These are phyloP conservation scores for Datnioides undecimradiatus DNA, from an alignment of 2,113 vertebrate genomes.

Conservation along the genomic window DNA sequence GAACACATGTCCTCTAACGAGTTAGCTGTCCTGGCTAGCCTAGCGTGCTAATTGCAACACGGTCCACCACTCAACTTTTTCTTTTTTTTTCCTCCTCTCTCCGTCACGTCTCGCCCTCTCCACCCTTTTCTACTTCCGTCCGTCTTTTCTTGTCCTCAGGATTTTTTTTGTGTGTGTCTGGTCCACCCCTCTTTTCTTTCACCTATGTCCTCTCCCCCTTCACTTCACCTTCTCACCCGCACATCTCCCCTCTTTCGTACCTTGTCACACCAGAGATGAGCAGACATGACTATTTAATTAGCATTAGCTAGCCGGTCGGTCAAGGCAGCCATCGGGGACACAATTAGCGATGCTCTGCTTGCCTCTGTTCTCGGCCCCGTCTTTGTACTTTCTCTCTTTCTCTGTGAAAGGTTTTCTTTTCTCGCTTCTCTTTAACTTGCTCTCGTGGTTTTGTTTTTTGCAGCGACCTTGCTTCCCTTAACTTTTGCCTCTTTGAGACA, in stretches of 20 bases:
- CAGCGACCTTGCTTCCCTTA: neutral
- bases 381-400: neutral
- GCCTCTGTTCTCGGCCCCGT: slow-evolving; percentile 18
- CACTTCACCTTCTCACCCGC: slow-evolving; percentile 29
- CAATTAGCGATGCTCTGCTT: slow-evolving; percentile 52
- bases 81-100: neutral
- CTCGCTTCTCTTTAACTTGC: slow-evolving; percentile 1
- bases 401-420: slow-evolving; percentile 7
- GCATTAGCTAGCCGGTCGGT: slow-evolving; percentile 62
- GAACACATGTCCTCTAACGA: slow-evolving; percentile 80
- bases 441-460: neutral
- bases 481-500: neutral
- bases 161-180: neutral
- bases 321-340: slow-evolving; percentile 39
- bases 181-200: neutral
- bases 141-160: slow-evolving; percentile 14
- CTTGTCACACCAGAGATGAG: slow-evolving; percentile 49
- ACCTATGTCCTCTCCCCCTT: neutral
- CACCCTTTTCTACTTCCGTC: neutral
- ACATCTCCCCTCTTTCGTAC: slow-evolving; percentile 24
- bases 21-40: slow-evolving; percentile 72
- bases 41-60: slow-evolving; percentile 78
- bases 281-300: slow-evolving; percentile 78
- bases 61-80: slow-evolving; percentile 74
- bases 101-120: slow-evolving; percentile 3